Conservation (phyloP, 2,888 invertebrate genomes). For the Chaetoderma sp. region DNA sequence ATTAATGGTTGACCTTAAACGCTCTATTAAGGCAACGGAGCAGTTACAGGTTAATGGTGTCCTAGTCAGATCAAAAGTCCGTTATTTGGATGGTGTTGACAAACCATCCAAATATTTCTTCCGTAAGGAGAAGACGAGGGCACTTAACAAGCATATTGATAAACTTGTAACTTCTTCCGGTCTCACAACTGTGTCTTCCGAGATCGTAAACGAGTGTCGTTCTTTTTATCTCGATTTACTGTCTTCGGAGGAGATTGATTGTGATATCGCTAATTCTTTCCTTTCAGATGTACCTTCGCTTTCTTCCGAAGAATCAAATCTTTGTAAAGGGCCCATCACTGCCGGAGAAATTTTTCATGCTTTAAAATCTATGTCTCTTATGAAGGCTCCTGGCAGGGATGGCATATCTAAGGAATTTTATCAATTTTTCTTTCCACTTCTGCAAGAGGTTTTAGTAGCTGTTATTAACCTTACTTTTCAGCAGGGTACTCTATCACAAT, state of each 20-base stretch:
- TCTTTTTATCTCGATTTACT: constrained; percentile 9
- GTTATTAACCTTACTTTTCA: constrained; percentile 21
- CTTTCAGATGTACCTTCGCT: constrained; percentile 8
- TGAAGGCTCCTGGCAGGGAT: constrained; percentile 8
- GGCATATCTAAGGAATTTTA: constrained; percentile 15
- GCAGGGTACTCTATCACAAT: constrained; percentile 15
- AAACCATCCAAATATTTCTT: constrained; percentile 15
- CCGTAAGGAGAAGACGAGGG: not conserved
- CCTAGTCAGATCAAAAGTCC: not conserved
- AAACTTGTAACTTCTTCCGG: not conserved
- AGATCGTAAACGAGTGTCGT: not conserved
- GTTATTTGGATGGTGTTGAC: not conserved
- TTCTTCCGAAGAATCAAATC: not conserved
- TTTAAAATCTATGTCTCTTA: not conserved
- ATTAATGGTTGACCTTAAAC: too few relatives aligned
- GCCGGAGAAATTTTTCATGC: constrained; percentile 1
- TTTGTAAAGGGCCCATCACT: not conserved
- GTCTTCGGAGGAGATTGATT: constrained; percentile 10
- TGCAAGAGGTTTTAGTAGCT: constrained; percentile 19
- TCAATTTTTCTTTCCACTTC: constrained; percentile 12
- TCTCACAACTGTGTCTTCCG: not conserved
- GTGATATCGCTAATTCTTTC: constrained; percentile 2
- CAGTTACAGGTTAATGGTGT: too few relatives aligned
- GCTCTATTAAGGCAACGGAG: too few relatives aligned
- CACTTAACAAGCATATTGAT: not conserved